Base-by-base conservation (phyloP, 2,113 vertebrate genomes). In the Heloderma charlesbogerti region DNA sequence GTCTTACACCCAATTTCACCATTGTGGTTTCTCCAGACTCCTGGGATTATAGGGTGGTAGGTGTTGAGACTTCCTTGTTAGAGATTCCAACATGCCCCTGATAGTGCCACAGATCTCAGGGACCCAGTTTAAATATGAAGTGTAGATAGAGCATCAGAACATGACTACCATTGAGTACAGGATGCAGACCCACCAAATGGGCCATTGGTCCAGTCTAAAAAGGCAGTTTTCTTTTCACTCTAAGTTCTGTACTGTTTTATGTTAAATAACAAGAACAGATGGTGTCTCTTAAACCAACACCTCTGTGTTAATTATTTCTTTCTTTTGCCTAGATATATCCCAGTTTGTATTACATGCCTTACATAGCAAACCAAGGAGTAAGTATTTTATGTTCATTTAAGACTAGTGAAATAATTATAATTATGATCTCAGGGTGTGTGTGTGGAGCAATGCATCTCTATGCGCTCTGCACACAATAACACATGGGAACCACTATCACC, bases 271-370 rank as follows among this genome's bases (percentile, higher is more conserved):
- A 45, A 78, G 40, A 31, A 74, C 89, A 81, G 86, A 89, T 86
- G 3, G n/a, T 89, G 31, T 91, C 57, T 87, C 34, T 40, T 92
- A 91, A 95, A 94, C 71, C 45, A 4, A 81, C 93, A 90, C 78
- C 66, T 86, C 7, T 93, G 80, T 15, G 43, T 92, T 91, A 79
- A 84, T 87, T 37, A 89, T 84, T 87, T 71, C 40, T 91, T 94
- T 31, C 89, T 93, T 93, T 88, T 95, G 74, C 92, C 51, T 95
- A 96, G 93, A 48, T 97, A 91, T 95, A 92, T 25, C 66, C 91
- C 85, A 91, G 91, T 82, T 78, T 97, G 83, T 92, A 94, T 95
- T 89, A 96, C 22, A 83, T 95, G 93, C 90, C 93, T 37, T 96
- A 93, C 40, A 67, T 82, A 92, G 78, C 60, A 94, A 96, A 94